These are phyloP conservation scores for Sander lucioperca DNA, from an alignment of 2,113 vertebrate genomes.

Conservation along the genomic window DNA sequence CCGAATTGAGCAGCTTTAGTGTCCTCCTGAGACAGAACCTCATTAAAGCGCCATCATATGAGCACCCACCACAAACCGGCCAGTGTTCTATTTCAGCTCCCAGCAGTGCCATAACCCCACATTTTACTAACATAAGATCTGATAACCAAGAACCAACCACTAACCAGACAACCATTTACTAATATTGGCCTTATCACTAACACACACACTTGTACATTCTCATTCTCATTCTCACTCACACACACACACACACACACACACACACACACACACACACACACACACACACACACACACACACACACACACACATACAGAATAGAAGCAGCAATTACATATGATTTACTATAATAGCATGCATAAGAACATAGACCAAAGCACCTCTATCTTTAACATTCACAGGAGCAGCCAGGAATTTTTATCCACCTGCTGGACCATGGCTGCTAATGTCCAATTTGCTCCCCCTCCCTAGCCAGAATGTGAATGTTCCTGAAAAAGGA, in stretches of 20 bases:
- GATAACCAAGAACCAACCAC: slow-evolving; percentile 22
- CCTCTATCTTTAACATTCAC: slow-evolving; percentile 61
- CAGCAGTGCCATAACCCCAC: slow-evolving; percentile 25
- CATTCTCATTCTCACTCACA: not conserved
- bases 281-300: slow-evolving; percentile 20
- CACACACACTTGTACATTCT: not conserved
- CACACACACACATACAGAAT: slow-evolving; percentile 25
- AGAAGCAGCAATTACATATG: slow-evolving; percentile 31
- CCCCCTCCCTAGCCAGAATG: slow-evolving; percentile 50
- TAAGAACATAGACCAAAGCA: slow-evolving; percentile 24
- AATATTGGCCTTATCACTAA: slow-evolving; percentile 26
- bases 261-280: slow-evolving; percentile 27
- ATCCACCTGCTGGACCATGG: slow-evolving; percentile 52
- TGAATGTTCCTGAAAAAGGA: slow-evolving; percentile 40
- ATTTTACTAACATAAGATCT: slow-evolving; percentile 30
- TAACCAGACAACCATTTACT: slow-evolving; percentile 35
- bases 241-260: slow-evolving; percentile 6
- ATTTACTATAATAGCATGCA: slow-evolving; percentile 61
- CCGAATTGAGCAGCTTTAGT: slow-evolving; percentile 56
- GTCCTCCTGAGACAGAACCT: slow-evolving; percentile 56
- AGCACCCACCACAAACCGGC: slow-evolving; percentile 39
- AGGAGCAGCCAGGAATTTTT: slow-evolving; percentile 49
- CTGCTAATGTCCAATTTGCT: slow-evolving; percentile 55
- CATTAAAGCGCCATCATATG: slow-evolving; percentile 42
- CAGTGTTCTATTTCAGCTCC: slow-evolving; percentile 11